Evolutionary conservation across 2,888 invertebrate genomes (phyloP).

Genomic region (Tetranychus piercei): DNA sequence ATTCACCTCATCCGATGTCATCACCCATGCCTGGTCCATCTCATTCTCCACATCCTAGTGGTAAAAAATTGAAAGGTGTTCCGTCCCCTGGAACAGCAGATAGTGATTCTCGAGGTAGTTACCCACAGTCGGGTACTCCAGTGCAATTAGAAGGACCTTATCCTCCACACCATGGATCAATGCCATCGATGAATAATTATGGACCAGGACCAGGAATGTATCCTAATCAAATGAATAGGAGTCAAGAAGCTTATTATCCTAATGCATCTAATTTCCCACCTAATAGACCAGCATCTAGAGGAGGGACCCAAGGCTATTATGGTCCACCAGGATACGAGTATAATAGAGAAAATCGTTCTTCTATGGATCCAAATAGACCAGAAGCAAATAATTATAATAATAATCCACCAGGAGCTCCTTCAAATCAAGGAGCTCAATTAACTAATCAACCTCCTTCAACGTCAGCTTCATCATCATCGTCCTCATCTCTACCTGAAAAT

Average conservation of each 20-base stretch:
- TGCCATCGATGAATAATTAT: constrained; percentile 1
- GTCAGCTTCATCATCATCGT: neutral
- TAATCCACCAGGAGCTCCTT: constrained; percentile 31
- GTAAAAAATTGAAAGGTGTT: constrained; percentile 36
- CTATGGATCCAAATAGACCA: neutral
- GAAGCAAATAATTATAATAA: neutral
- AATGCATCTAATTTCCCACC: too few species aligned
- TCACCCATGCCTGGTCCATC: neutral
- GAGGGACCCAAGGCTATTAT: neutral
- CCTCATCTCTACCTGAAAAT: neutral
- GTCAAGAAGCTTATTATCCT: too few species aligned
- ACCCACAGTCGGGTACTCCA: constrained; percentile 23
- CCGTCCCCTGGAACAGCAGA: constrained; percentile 24
- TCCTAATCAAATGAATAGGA: neutral
- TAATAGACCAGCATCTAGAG: neutral
- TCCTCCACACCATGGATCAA: neutral
- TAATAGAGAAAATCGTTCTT: neutral
- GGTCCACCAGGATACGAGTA: neutral
- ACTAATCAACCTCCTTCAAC: neutral
- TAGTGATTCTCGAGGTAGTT: constrained; percentile 28
- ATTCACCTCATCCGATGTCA: neutral
- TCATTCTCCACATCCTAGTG: neutral
- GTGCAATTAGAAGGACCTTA: constrained; percentile 15
- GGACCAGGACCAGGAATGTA: constrained; percentile 4
- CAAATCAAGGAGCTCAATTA: neutral